Evolutionary conservation across 2,888 invertebrate genomes (phyloP).

Genomic region (Eupsilia transversa): DNA sequence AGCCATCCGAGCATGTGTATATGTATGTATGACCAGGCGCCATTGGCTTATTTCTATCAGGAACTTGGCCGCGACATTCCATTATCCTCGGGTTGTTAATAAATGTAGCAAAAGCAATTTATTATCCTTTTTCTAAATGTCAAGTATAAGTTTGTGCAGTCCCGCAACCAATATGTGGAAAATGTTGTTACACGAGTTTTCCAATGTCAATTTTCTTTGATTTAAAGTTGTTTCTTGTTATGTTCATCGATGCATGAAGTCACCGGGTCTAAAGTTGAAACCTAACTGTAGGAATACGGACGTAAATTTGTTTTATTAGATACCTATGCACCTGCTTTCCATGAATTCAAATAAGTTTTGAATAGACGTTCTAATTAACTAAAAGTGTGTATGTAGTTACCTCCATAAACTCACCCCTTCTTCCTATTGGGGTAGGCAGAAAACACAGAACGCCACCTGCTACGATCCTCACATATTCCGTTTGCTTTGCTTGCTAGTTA

Average conservation of each 20-base stretch:
- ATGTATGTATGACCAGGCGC: too few relatives aligned
- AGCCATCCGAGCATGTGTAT: background rate
- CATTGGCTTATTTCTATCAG: background rate
- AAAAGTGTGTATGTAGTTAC: background rate
- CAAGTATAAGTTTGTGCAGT: background rate
- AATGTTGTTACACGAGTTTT: conserved; percentile 6
- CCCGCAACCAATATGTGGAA: background rate
- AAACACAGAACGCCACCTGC: background rate
- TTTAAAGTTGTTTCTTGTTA: conserved; percentile 1
- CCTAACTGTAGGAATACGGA: background rate
- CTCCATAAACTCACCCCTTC: background rate
- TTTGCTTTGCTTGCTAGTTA: background rate
- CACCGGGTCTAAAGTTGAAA: background rate
- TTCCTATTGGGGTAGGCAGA: background rate
- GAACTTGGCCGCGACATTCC: background rate
- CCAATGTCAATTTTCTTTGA: conserved; percentile 9
- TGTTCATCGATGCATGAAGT: conserved; percentile 11
- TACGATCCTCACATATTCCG: background rate
- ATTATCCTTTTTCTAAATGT: background rate
- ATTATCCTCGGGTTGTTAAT: conserved; percentile 6
- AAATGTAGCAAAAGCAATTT: background rate
- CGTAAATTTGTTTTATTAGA: background rate
- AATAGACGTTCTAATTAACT: background rate
- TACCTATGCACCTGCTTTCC: background rate
- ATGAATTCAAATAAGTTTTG: background rate